Evolutionary conservation across 92 coral and sea anemone species (phyloP).

Genomic region (Epizoanthus illoricatus): DNA sequence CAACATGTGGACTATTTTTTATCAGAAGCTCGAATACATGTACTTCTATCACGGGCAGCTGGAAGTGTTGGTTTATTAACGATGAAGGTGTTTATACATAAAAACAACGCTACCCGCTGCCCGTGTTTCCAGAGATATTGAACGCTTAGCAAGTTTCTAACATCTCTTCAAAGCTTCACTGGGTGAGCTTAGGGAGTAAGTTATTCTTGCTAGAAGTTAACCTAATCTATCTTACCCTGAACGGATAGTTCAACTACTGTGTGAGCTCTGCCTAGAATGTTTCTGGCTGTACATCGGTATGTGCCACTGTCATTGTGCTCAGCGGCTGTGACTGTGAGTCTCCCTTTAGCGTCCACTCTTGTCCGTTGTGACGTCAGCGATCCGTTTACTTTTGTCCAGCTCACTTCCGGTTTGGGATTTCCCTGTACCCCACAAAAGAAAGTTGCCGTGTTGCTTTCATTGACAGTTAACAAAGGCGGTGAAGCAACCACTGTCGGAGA

Average conservation of each 20-base stretch:
- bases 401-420: slow-evolving; percentile 7
- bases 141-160: too few species aligned
- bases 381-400: slow-evolving; percentile 9
- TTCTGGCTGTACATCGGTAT: neutral
- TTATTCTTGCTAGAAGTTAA: too few species aligned
- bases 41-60: too few species aligned
- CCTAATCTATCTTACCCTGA: neutral
- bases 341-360: neutral
- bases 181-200: too few species aligned
- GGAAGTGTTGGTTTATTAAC: too few species aligned
- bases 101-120: too few species aligned
- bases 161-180: too few species aligned
- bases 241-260: neutral
- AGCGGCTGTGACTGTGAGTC: neutral
- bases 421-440: neutral
- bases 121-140: too few species aligned
- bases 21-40: too few species aligned
- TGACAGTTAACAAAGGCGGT: slow-evolving; percentile 1
- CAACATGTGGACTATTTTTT: too few species aligned
- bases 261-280: neutral
- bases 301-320: slow-evolving; percentile 1
- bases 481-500: neutral
- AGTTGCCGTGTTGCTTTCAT: neutral
- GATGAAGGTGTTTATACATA: too few species aligned
- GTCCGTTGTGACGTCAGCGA: neutral